Evolutionary conservation across 2,113 vertebrate genomes (phyloP), one percentile per base, ranked within the genome.

Genomic region (Gadus chalcogrammus): DNA sequence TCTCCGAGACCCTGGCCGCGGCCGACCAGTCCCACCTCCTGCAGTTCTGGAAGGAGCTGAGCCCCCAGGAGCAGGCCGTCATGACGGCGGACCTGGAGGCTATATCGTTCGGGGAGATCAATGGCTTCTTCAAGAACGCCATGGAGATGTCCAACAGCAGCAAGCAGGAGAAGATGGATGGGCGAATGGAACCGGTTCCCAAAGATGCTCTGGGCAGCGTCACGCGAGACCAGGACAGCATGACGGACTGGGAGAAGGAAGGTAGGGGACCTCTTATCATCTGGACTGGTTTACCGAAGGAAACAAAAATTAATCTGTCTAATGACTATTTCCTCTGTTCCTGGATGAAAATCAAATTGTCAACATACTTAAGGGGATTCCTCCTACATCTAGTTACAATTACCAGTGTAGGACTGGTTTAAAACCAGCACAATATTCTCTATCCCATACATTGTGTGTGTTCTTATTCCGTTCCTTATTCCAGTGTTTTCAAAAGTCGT

Each of bases 151-250:
- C 91, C 58, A 74, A 73, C 61, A 87, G 78, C 63, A 80, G 72
- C 73, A 84, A 83, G 48, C 75, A 91, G 0, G 91, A 93, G 80
- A 92, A 93, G 68, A 85, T 96, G 82, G 96, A 97, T 55, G 56
- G 79, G 11, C 91, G 92, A 15, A 95, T 98, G 94, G 94, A 95
- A 76, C 91, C 95, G 2, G 92, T 98, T 18, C 94, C 97, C 1
- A 86, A 91, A 63, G 94, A 95, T 2, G 93, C 95, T 17, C 75
- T 96, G 72, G 97, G 97, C 68, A 98, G 97, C 6, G 91, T 94
- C 1, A 95, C 91, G 0, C 90, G 95, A 27, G 95, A 98, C 79
- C 82, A 76, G 1, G 91, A 85, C 6, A 82, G 77, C 65, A 85
- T 98, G 5, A 91, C 91, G 58, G 79, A 84, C 59, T 97, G 97